These are phyloP conservation scores for Lophura nycthemera DNA, from an alignment of 2,113 vertebrate species.

Conservation along the genomic window DNA sequence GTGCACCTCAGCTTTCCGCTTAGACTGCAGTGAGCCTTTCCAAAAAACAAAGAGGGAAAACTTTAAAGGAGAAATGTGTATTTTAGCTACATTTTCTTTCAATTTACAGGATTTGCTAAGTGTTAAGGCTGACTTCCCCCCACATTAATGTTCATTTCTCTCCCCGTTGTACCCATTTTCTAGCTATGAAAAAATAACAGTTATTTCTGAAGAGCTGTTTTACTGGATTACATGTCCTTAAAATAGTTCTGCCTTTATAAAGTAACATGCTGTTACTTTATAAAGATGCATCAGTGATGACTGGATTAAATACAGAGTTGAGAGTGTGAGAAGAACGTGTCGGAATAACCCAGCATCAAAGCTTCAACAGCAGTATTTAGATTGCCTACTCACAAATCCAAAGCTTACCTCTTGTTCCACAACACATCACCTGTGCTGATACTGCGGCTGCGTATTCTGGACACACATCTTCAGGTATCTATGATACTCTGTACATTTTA, in stretches of 20 bases:
- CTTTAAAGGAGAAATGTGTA: background rate
- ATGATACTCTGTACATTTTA: background rate
- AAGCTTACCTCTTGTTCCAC: background rate
- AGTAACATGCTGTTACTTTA: fast-evolving
- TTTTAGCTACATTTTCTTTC: fast-evolving
- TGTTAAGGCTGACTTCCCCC: background rate
- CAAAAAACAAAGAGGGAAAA: background rate
- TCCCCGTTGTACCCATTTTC: background rate
- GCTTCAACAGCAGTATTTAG: background rate
- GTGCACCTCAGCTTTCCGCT: background rate
- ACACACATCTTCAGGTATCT: background rate
- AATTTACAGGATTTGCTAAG: background rate
- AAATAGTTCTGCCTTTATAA: background rate
- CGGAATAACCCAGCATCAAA: background rate
- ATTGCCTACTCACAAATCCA: background rate
- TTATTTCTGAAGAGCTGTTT: background rate
- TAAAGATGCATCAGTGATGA: background rate
- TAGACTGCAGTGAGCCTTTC: background rate
- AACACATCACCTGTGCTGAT: background rate
- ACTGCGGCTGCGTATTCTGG: background rate
- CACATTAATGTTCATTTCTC: background rate
- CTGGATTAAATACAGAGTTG: background rate
- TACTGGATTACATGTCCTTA: background rate
- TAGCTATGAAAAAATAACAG: background rate
- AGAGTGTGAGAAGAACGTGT: conserved; percentile 5